Percentiles rank a stretch among this genome's conserved stretches.
Evolutionary conservation across 2,113 vertebrate species (phyloP).

Genomic region (Nothobranchius furzeri): DNA sequence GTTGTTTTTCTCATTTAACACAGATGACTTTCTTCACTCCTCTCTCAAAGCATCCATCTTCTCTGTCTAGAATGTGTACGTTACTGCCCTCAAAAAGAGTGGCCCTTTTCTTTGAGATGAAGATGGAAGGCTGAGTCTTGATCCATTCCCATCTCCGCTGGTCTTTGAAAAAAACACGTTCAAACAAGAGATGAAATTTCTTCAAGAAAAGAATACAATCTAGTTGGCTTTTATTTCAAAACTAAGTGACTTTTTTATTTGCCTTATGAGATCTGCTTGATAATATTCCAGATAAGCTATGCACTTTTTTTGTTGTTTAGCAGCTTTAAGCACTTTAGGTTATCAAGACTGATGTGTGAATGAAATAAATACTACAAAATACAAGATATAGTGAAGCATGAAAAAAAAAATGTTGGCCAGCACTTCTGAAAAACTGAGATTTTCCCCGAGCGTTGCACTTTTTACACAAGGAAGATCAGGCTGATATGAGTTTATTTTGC

Average conservation of each 20-base stretch:
- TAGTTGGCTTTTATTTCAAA: neutral
- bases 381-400: neutral
- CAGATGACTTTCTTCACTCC: neutral
- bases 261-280: no score
- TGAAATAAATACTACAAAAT: neutral
- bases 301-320: neutral
- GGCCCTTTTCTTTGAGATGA: neutral
- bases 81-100: neutral
- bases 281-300: no score
- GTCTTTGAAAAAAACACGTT: neutral
- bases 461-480: constrained; percentile 3
- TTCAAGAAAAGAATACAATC: neutral
- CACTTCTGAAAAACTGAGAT: neutral
- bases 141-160: neutral
- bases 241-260: no score
- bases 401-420: no score
- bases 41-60: neutral
- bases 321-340: neutral
- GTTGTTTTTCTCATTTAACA: neutral
- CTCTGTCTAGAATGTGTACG: neutral
- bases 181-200: neutral
- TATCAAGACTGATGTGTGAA: neutral
- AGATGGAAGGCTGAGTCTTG: neutral
- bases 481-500: neutral
- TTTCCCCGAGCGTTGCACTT: neutral